Evolutionary conservation across 1,140 invertebrate species (phyloP), one percentile per base, ranked within the genome.

Genomic region (Drosophila lowei): DNA sequence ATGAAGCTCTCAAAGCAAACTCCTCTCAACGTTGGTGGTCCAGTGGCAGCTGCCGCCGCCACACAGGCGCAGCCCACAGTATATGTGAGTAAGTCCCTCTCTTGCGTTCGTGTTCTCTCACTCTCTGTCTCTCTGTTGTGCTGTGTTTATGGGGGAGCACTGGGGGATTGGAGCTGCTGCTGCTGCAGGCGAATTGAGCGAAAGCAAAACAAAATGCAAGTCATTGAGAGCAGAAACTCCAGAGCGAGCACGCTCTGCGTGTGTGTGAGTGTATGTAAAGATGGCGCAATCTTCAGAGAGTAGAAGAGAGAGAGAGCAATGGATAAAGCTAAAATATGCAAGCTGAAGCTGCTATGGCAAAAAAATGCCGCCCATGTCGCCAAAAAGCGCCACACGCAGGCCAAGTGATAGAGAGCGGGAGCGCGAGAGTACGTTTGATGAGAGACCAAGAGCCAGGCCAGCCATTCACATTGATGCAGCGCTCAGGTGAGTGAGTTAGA

Each of bases 301-400:
- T 60, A 30, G 57, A 59, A 71, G 78, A 64, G 75, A 59, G 56
- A 77, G 66, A 57, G 62, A 61, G 72, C 77, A 77, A 60, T 66
- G 71, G 74, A 81, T 77, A 77, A 76, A 77, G 72, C 63, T 81
- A 70, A 81, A 81, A 83, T 84, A 84, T 84, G 79, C 77, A 72
- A 64, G 76, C 64, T 61, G 68, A 74, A 72, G 74, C 67, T 65
- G 72, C 70, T 57, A 74, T 56, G 70, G 57, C 56, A 77, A 80
- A 81, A 79, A 70, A 70, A 70, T 81, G 70, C 81, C 81, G 81
- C 81, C 83, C 81, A 86, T 88, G 81, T 86, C 78, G 81, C 81
- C 74, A 86, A 86, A 85, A 88, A 65, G 66, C 70, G 64, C 83
- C 81, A 86, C 81, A 85, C 80, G 62, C 81, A 85, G 79, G 65